Percentiles rank a stretch among this genome's conserved stretches.
Evolutionary conservation across 2,797 vertebrate species (phyloP).

Genomic region (Euphonia xanthogaster): DNA sequence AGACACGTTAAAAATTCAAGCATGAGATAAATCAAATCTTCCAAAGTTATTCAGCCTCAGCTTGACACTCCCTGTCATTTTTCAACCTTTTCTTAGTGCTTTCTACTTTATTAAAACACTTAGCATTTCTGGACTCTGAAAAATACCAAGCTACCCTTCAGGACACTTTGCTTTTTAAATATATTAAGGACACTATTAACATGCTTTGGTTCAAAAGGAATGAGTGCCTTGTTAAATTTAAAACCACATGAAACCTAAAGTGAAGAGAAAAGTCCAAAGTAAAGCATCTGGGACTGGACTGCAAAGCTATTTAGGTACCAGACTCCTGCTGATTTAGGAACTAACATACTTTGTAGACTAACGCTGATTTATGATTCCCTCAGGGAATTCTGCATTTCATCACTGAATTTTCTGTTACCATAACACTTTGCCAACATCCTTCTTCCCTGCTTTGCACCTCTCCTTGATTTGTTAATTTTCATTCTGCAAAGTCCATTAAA

Average conservation of each 20-base stretch:
- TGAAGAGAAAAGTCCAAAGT: background rate
- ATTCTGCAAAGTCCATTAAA: background rate
- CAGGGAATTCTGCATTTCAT: conserved; percentile 10
- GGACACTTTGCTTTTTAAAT: background rate
- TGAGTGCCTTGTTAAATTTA: background rate
- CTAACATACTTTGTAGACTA: conserved; percentile 1
- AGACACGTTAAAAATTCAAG: background rate
- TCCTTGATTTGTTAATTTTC: background rate
- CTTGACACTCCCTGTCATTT: background rate
- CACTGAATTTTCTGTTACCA: conserved; percentile 37
- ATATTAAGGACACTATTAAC: background rate
- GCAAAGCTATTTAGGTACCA: conserved; percentile 33
- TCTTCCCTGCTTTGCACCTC: background rate
- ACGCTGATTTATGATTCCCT: conserved; percentile 51
- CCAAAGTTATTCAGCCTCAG: background rate
- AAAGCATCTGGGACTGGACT: conserved; percentile 16
- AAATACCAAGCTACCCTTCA: background rate
- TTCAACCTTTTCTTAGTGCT: background rate
- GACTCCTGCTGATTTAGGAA: conserved; percentile 45
- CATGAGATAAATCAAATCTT: background rate
- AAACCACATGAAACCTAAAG: conserved; percentile 1
- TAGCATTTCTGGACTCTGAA: background rate
- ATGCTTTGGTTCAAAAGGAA: conserved; percentile 25
- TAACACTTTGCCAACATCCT: conserved; percentile 21
- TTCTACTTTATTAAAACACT: background rate